phyloP scores from a whole-genome alignment of 2,113 vertebrate genomes.

The Lutjanus erythropterus region DNA sequence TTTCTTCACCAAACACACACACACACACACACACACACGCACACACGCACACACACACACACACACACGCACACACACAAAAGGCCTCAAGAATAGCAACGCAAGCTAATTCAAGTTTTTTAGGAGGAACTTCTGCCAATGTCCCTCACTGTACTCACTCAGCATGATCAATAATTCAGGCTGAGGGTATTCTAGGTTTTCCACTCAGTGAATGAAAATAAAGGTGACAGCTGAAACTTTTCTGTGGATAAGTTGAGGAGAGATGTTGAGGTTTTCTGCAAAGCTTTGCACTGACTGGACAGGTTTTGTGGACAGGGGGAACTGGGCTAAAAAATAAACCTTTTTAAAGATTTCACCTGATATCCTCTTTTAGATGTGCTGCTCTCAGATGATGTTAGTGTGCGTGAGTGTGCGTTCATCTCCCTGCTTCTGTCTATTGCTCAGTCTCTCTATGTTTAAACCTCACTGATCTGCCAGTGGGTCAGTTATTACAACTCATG shows the following conservation, averaged over 20 bases:
- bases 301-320: slow-evolving; percentile 1
- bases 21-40: no score
- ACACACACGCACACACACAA: background rate
- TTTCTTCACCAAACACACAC: no score
- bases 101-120: slow-evolving; percentile 29
- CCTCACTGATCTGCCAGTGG: background rate
- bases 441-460: background rate
- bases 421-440: background rate
- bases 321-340: slow-evolving; percentile 5
- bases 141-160: slow-evolving; percentile 37
- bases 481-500: background rate
- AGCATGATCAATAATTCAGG: slow-evolving; percentile 68
- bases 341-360: slow-evolving; percentile 28
- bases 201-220: slow-evolving; percentile 46
- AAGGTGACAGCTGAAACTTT: slow-evolving; percentile 52
- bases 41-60: background rate
- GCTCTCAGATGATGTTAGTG: background rate
- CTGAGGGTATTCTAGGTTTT: slow-evolving; percentile 12
- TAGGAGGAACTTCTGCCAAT: slow-evolving; percentile 8
- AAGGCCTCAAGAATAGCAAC: background rate
- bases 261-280: slow-evolving; percentile 19
- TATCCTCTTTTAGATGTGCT: background rate
- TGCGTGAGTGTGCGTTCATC: background rate
- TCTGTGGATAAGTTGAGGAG: slow-evolving; percentile 13
- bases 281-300: slow-evolving; percentile 22